A percentile compares a stretch with the other conserved stretches of the same genome.
These are phyloP conservation scores for Catharus ustulatus DNA, from an alignment of 2,797 vertebrate species.

Conservation along the genomic window DNA sequence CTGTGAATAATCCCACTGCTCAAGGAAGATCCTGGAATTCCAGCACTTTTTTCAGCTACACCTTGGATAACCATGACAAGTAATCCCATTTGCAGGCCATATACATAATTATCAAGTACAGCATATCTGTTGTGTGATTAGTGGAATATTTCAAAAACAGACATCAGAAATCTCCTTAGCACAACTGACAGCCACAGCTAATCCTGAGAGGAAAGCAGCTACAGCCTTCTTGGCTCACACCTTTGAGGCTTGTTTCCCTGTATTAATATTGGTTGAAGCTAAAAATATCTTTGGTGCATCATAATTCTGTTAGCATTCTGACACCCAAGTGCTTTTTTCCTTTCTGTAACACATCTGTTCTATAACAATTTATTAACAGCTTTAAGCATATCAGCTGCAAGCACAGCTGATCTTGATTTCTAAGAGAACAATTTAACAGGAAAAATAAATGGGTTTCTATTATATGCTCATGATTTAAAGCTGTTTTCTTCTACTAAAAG, in stretches of 20 bases:
- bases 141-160: not conserved
- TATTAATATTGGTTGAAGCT: conserved; percentile 26
- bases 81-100: not conserved
- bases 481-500: conserved; percentile 3
- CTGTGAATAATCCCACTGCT: not conserved
- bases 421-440: conserved; percentile 33
- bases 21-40: not conserved
- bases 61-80: not conserved
- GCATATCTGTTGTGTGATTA: not conserved
- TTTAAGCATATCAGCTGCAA: conserved; percentile 44
- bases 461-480: not conserved
- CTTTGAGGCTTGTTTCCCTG: not conserved
- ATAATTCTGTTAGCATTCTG: conserved; percentile 31
- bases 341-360: conserved; percentile 21
- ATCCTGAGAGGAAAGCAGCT: not conserved
- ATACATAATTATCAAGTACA: not conserved
- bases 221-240: conserved; percentile 21
- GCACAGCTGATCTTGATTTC: conserved; percentile 52
- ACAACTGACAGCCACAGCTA: not conserved
- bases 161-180: not conserved
- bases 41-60: not conserved
- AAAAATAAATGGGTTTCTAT: conserved; percentile 10
- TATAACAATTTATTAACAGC: conserved; percentile 28
- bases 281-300: conserved; percentile 24
- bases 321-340: not conserved